Evolutionary conservation across 1,140 invertebrate species (phyloP), one percentile per base, ranked within the genome.

Genomic region (Diploscapter pachys): DNA sequence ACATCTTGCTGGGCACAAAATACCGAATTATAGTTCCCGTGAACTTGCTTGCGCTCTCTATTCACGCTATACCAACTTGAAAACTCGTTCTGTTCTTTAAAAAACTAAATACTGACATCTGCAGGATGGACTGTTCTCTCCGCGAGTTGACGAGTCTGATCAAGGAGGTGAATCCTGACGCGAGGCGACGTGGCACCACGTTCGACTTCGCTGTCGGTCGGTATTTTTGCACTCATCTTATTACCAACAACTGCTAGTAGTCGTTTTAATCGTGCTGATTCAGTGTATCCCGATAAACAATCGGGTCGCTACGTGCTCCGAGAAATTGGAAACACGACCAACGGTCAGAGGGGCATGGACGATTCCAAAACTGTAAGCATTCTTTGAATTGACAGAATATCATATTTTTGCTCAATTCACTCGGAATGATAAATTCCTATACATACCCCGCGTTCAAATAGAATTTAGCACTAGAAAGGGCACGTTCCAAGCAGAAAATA

Each of bases 101-200:
- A 63, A 63, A 65, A 9, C 9, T 63, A 66, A 67, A 73, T 66
- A 67, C 49, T 74, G 81, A 62, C 71, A 90, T 61, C 63, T 87
- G 53, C 53, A 84, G 92, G 92, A 90, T 92, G 90, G 96, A 99
- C 89, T 97, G 96, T 48, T 96, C 94, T 2, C 88, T 99, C 8
- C 90, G 94, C 80, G 97, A 99, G 88, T 89, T 99, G 4, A 95
- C 94, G 4, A 91, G 92, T 63, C 88, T 99, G 5, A 94, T 99
- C 0, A 95, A 96, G 85, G 96, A 99, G 90, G 95, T 99, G 0
- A 98, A 98, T 87, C 93, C 93, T 53, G 96, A 99, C 86, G 92
- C 96, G 5, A 88, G 95, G 51, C 90, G 91, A 71, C 94, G 95
- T 86, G 96, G 95, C 67, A 98, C 96, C n/a, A 93, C 93, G 79